A percentile compares a stretch with the other conserved stretches of the same genome.
phyloP scores from a whole-genome alignment of 2,797 vertebrate genomes.

The Momotus momota region DNA sequence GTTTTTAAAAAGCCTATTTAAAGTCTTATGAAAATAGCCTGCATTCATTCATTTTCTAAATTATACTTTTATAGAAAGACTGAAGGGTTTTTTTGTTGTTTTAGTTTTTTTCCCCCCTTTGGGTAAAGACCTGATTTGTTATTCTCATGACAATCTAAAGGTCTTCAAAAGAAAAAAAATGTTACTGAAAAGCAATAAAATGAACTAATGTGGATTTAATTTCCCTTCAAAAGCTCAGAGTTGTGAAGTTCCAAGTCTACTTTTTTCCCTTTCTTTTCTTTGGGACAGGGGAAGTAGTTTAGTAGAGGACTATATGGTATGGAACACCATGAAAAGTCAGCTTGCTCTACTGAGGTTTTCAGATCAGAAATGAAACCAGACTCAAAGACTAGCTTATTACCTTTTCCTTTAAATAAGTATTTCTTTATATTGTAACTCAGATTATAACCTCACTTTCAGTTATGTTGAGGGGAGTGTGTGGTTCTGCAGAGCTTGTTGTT shows the following conservation, averaged over 20 bases:
- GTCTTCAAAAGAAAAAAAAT: background rate
- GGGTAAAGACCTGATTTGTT: background rate
- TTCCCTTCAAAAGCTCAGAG: background rate
- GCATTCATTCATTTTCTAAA: background rate
- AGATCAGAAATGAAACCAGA: background rate
- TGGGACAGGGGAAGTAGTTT: background rate
- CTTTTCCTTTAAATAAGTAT: background rate
- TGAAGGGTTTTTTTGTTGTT: rapidly evolving
- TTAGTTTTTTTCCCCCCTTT: background rate
- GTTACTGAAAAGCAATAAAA: background rate
- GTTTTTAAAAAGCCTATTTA: background rate
- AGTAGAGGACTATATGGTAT: background rate
- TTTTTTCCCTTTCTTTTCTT: background rate
- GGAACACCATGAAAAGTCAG: background rate
- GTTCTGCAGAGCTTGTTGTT: background rate
- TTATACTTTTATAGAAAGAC: background rate
- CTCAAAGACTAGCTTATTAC: background rate
- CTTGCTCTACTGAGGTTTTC: background rate
- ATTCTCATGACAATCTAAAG: background rate
- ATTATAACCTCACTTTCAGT: background rate
- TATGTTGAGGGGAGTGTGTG: background rate
- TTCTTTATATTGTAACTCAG: background rate
- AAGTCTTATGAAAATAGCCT: background rate
- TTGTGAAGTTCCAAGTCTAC: background rate
- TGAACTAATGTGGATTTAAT: background rate